phyloP scores from a whole-genome alignment of 1,140 invertebrate genomes.

The Eupristina koningsbergeri region DNA sequence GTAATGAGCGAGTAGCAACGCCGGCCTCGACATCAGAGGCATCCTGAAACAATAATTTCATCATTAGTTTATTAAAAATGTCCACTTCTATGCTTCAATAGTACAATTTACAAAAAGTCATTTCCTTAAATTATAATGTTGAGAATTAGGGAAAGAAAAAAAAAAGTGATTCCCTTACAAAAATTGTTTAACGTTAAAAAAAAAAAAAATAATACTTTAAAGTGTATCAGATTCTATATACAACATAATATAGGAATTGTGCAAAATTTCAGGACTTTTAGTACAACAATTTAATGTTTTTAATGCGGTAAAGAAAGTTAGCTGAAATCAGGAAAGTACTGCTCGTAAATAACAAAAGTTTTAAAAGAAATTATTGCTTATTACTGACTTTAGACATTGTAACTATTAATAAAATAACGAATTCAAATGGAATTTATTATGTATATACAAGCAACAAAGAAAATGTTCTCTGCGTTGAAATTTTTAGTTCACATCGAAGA shows the following conservation, averaged over 20 bases:
- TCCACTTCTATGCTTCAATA: neutral
- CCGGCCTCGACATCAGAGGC: conserved; percentile 81
- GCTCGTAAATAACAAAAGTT: neutral
- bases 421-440: neutral
- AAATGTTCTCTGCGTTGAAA: neutral
- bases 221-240: neutral
- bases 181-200: too few species aligned
- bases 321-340: neutral
- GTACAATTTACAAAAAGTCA: too few species aligned
- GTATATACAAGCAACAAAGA: neutral
- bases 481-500: neutral
- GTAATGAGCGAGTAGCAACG: conserved; percentile 77
- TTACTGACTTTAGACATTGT: neutral
- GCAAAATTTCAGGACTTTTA: neutral
- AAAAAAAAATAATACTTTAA: too few species aligned
- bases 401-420: neutral
- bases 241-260: too few species aligned
- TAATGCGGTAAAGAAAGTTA: neutral
- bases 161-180: too few species aligned
- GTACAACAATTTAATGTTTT: neutral
- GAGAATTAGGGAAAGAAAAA: too few species aligned
- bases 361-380: neutral
- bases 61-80: neutral
- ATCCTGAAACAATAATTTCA: conserved; percentile 66
- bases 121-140: too few species aligned